phyloP scores from a whole-genome alignment of 2,797 vertebrate species.

The Bradypodion ventrale region DNA sequence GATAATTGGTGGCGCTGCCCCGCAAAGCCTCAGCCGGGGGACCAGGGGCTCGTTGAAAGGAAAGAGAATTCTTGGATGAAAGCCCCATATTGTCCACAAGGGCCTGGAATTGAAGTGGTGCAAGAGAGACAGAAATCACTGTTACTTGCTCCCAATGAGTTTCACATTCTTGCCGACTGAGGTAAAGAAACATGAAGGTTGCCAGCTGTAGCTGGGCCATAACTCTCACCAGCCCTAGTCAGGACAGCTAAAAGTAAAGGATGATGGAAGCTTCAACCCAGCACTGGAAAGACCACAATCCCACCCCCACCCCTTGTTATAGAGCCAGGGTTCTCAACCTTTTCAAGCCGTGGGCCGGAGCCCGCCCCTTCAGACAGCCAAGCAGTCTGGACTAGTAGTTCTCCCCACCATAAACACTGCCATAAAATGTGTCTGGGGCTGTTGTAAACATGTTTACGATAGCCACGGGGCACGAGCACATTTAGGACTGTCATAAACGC shows the following conservation, averaged over 20 bases:
- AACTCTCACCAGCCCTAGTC: not conserved
- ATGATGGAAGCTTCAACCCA: not conserved
- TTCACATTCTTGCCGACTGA: not conserved
- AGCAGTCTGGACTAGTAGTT: too few relatives aligned
- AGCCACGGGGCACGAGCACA: too few relatives aligned
- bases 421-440: too few relatives aligned
- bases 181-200: not conserved
- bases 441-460: too few relatives aligned
- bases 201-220: not conserved
- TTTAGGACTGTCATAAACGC: too few relatives aligned
- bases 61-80: conserved; percentile 90
- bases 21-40: conserved; percentile 84
- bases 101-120: conserved; percentile 52
- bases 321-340: too few relatives aligned
- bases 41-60: conserved; percentile 86
- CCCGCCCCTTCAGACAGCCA: too few relatives aligned
- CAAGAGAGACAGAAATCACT: not conserved
- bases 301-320: too few relatives aligned
- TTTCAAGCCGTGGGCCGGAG: too few relatives aligned
- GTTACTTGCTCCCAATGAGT: too few relatives aligned
- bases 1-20: conserved; percentile 91
- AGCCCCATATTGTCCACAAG: conserved; percentile 82
- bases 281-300: not conserved
- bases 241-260: not conserved
- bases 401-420: too few relatives aligned